These are phyloP conservation scores for Halcyon malimbica DNA, from an alignment of 2,113 vertebrate genomes.

Conservation along the genomic window DNA sequence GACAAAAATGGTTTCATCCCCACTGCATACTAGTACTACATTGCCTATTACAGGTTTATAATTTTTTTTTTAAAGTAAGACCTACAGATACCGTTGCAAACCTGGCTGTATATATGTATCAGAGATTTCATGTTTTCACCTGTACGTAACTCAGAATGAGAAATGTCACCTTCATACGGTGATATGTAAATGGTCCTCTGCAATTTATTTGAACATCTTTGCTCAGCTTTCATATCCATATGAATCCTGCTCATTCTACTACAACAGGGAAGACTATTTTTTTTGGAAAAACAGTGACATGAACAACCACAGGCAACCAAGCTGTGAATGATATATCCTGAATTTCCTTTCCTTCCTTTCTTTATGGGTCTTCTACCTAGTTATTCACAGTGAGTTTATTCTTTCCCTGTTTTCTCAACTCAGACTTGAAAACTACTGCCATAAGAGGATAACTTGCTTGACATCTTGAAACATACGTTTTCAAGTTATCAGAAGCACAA, in stretches of 20 bases:
- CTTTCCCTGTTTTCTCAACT: background rate
- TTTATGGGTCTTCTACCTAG: background rate
- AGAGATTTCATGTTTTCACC: background rate
- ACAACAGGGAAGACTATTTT: background rate
- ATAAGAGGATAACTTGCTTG: background rate
- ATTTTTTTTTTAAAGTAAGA: background rate
- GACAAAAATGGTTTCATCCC: background rate
- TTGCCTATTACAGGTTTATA: background rate
- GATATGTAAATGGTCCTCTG: background rate
- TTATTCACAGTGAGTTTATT: background rate
- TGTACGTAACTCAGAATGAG: background rate
- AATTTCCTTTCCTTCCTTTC: background rate
- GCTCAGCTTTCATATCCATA: background rate
- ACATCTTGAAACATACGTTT: background rate
- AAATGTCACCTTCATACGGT: background rate
- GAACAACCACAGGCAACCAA: background rate
- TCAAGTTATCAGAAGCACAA: background rate
- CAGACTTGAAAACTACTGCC: background rate
- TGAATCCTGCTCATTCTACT: background rate
- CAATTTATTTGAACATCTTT: background rate
- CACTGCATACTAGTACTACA: background rate
- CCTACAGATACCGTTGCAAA: background rate
- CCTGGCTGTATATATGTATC: fast-evolving
- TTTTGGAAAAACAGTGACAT: background rate
- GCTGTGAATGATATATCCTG: background rate